Percentiles rank a stretch among this genome's conserved stretches.
phyloP scores from a whole-genome alignment of 2,888 invertebrate species.

The Gymnoscelis rufifasciata region DNA sequence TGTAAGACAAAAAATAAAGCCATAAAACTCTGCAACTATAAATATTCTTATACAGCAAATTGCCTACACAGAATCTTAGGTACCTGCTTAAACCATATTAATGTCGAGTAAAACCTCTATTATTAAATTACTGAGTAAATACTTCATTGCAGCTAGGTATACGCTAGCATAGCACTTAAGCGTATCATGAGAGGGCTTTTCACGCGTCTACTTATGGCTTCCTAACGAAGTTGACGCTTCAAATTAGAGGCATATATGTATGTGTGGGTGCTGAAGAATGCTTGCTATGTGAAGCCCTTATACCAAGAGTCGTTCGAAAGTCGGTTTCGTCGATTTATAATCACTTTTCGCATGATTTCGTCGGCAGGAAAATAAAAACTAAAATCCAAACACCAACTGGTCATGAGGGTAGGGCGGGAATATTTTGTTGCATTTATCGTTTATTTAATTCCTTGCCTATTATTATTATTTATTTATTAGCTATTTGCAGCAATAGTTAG shows the following conservation, averaged over 20 bases:
- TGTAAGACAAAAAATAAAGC: too few species aligned
- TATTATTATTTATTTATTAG: too few species aligned
- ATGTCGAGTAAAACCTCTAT: neutral
- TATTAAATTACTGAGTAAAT: conserved; percentile 6
- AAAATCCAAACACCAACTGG: too few species aligned
- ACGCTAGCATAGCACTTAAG: conserved; percentile 28
- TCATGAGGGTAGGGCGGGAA: too few species aligned
- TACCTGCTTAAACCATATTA: neutral
- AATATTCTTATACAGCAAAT: too few species aligned
- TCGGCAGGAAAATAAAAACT: conserved; percentile 42
- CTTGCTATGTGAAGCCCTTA: conserved; percentile 13
- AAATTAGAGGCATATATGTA: conserved; percentile 29
- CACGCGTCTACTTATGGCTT: conserved; percentile 60
- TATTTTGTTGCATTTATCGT: too few species aligned
- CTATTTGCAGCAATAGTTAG: too few species aligned
- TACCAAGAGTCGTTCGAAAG: conserved; percentile 43
- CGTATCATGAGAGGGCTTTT: conserved; percentile 34
- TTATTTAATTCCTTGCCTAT: too few species aligned
- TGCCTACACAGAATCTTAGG: neutral
- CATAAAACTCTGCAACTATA: too few species aligned
- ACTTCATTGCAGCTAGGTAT: conserved; percentile 13
- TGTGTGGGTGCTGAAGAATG: conserved; percentile 25
- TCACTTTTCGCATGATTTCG: conserved; percentile 68
- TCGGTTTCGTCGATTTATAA: conserved; percentile 66
- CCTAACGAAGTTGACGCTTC: conserved; percentile 66